phyloP scores from a whole-genome alignment of 1,140 invertebrate genomes.

The Anthonomus grandis region DNA sequence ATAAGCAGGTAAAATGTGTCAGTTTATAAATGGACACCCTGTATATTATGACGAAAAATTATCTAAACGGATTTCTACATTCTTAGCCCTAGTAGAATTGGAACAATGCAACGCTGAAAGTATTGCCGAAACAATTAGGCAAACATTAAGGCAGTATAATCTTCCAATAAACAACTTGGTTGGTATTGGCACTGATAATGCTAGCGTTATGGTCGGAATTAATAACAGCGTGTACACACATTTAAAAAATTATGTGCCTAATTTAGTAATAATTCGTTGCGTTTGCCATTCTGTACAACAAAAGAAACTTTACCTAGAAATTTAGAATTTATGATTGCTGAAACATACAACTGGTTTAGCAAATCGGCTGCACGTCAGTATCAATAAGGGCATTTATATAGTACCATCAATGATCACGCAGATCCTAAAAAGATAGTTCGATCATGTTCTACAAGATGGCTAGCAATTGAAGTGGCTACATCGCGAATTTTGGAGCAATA shows the following conservation, averaged over 20 bases:
- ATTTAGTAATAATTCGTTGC: constrained; percentile 21
- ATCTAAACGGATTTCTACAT: too few relatives aligned
- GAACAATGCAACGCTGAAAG: too few relatives aligned
- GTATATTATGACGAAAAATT: too few relatives aligned
- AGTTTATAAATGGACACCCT: too few relatives aligned
- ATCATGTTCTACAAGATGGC: neutral
- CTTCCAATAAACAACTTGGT: constrained; percentile 6
- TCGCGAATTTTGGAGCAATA: too few relatives aligned
- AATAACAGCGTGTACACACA: constrained; percentile 19
- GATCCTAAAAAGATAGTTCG: constrained; percentile 2
- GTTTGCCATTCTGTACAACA: neutral
- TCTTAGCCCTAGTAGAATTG: too few relatives aligned
- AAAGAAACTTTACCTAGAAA: constrained; percentile 3
- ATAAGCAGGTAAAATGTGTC: too few relatives aligned
- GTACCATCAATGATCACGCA: neutral
- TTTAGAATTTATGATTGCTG: constrained; percentile 1
- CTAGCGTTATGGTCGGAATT: constrained; percentile 14
- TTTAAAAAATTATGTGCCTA: constrained; percentile 6
- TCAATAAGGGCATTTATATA: neutral
- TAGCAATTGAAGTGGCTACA: neutral
- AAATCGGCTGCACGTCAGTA: neutral
- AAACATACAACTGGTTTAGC: constrained; percentile 3
- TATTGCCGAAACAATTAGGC: too few relatives aligned
- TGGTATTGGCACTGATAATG: constrained; percentile 22
- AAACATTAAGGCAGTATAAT: too few relatives aligned